Evolutionary conservation across 2,113 vertebrate species (phyloP), one percentile per base, ranked within the genome.

Genomic region (Elanus axillaris): DNA sequence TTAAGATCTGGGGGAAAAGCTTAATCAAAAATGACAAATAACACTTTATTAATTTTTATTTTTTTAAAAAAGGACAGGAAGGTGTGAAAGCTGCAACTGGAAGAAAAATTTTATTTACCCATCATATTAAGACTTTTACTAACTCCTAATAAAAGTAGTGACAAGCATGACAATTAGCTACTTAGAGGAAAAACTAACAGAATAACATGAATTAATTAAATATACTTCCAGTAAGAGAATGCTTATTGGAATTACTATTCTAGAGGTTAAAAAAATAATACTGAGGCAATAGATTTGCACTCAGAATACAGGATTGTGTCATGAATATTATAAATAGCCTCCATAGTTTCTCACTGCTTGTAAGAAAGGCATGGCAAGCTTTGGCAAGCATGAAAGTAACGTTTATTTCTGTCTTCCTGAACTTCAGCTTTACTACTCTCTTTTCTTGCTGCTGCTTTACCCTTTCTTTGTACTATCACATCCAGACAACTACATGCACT

Each of bases 401-500:
- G 11, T 38, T 56, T 52, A 20, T 36, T 32, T 72, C 32, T 69
- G 22, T 47, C 68, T 27, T 1, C 0, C 42, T 78, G 80, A 87
- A 26, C 69, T 34, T 43, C 13, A 27, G 16, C 66, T 34, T 31
- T 60, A 4, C 56, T 90, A 5, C 64, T n/a, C 7, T 13, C n/a
- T 58, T 3, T 23, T 5, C 1, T 11, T 45, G 59, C 63, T 56
- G 19, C 63, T 32, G 21, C 73, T 82, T 64, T 12, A 5, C 13
- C 23, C 56, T 63, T 9, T 15, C 26, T 42, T 11, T 60, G 23
- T 29, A 0, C 16, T 26, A 12, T 3, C 11, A 12, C 25, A 4
- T 13, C 6, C 12, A 52, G 42, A 9, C n/a, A 56, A 3, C 36
- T 60, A 8, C 6, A 0, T 5, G 76, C 16, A 3, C 43, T 43